Conservation (phyloP, 2,113 vertebrate species). For the Engystomops pustulosus region DNA sequence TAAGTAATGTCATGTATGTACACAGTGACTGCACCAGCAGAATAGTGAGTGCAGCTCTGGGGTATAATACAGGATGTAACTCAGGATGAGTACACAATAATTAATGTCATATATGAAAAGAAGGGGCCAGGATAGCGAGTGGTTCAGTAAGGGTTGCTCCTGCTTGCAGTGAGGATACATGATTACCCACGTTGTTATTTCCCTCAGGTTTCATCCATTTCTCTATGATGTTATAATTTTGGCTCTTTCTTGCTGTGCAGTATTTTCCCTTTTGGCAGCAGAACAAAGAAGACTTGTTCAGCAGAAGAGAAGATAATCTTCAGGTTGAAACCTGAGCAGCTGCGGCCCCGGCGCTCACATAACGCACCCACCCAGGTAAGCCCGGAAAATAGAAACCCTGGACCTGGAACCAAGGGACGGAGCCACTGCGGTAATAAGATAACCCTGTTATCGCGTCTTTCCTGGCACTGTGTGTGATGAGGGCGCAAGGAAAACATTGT, state of each 20-base stretch:
- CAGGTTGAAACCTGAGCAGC: slow-evolving; percentile 43
- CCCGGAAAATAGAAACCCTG: slow-evolving; percentile 52
- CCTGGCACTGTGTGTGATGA: slow-evolving; percentile 39
- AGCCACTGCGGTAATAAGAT: slow-evolving; percentile 28
- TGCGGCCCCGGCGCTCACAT: slow-evolving; percentile 15
- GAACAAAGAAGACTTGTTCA: slow-evolving; percentile 50
- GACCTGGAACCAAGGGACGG: not conserved
- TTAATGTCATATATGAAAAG: too few relatives aligned
- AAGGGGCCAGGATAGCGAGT: too few relatives aligned
- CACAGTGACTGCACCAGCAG: too few relatives aligned
- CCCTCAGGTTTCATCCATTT: not conserved
- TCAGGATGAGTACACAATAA: too few relatives aligned
- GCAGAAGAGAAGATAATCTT: slow-evolving; percentile 16
- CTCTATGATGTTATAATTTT: not conserved
- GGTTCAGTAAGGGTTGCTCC: too few relatives aligned
- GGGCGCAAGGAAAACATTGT: slow-evolving; percentile 1
- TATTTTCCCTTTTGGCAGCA: slow-evolving; percentile 50
- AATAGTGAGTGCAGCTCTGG: too few relatives aligned
- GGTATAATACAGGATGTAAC: too few relatives aligned
- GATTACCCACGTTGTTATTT: not conserved
- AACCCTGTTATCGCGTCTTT: slow-evolving; percentile 39
- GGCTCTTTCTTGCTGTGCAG: not conserved
- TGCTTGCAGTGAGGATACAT: not conserved
- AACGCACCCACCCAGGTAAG: slow-evolving; percentile 50
- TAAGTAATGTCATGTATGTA: too few relatives aligned